Evolutionary conservation across 1,140 invertebrate genomes (phyloP).

Genomic region (Lepidurus apus): DNA sequence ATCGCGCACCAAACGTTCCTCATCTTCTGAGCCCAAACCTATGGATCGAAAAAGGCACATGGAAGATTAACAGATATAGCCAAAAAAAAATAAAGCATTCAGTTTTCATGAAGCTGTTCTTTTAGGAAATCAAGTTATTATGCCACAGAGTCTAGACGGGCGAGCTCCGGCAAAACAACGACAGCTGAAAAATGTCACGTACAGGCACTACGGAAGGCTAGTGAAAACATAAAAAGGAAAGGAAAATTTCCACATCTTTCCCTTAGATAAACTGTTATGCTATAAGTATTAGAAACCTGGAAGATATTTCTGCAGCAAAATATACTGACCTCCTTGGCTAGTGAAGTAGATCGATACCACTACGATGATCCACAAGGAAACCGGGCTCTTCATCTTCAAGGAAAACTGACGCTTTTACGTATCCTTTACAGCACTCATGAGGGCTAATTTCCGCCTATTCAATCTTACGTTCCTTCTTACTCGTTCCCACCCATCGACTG

Average conservation of each 20-base stretch:
- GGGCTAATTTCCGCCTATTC: background rate
- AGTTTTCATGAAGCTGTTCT: background rate
- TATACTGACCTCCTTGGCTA: background rate
- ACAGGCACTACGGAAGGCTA: background rate
- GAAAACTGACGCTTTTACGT: background rate
- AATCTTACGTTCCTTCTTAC: too few relatives aligned
- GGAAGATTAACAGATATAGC: background rate
- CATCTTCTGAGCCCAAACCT: slow-evolving; percentile 83
- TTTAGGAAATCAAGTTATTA: too few relatives aligned
- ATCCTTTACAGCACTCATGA: background rate
- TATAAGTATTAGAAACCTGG: too few relatives aligned
- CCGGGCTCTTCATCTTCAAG: background rate
- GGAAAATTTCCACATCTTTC: background rate
- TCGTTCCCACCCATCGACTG: too few relatives aligned
- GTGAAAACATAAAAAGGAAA: background rate
- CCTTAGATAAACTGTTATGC: background rate
- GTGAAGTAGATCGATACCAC: background rate
- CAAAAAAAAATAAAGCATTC: background rate
- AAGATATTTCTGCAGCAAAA: background rate
- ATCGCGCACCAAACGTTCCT: slow-evolving; percentile 90
- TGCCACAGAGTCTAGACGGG: background rate
- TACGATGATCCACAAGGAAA: background rate
- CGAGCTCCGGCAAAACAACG: background rate
- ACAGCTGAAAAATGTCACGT: slow-evolving; percentile 7
- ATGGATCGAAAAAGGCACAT: slow-evolving; percentile 33